phyloP scores from a whole-genome alignment of 1,140 invertebrate genomes.

The Drosophila neocordata region DNA sequence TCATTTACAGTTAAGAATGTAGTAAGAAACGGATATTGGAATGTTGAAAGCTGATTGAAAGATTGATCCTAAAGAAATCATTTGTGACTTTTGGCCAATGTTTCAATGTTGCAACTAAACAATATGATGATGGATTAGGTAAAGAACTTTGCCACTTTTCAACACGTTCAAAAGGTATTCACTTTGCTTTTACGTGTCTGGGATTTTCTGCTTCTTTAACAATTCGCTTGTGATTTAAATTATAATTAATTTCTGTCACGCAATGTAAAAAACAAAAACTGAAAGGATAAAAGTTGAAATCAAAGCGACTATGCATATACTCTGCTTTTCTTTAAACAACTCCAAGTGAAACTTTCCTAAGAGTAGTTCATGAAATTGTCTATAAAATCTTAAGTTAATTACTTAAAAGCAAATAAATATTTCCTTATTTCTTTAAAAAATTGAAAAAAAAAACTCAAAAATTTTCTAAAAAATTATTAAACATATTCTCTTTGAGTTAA shows the following conservation, averaged over 20 bases:
- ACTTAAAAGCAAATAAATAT: too few species aligned
- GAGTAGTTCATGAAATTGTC: too few species aligned
- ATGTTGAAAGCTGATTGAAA: conserved; percentile 13
- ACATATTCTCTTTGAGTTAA: too few species aligned
- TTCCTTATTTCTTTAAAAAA: too few species aligned
- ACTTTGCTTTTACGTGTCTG: conserved; percentile 56
- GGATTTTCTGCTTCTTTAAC: conserved; percentile 47
- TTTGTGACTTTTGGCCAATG: neutral
- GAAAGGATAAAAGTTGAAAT: conserved; percentile 11
- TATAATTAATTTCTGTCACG: conserved; percentile 72
- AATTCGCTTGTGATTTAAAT: conserved; percentile 45
- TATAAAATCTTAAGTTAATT: too few species aligned
- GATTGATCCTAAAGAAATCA: neutral
- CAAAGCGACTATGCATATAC: conserved; percentile 30
- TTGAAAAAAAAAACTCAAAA: too few species aligned
- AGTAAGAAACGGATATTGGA: neutral
- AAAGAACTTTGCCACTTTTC: conserved; percentile 43
- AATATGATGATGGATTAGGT: conserved; percentile 13
- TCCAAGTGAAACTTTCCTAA: too few species aligned
- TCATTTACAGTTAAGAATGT: conserved; percentile 54
- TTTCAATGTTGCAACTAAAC: neutral
- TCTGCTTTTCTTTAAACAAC: too few species aligned
- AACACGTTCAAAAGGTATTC: conserved; percentile 51
- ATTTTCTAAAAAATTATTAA: too few species aligned
- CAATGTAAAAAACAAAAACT: conserved; percentile 44